These are phyloP conservation scores for Phengaris alcon DNA, from an alignment of 2,888 invertebrate species.

Conservation along the genomic window DNA sequence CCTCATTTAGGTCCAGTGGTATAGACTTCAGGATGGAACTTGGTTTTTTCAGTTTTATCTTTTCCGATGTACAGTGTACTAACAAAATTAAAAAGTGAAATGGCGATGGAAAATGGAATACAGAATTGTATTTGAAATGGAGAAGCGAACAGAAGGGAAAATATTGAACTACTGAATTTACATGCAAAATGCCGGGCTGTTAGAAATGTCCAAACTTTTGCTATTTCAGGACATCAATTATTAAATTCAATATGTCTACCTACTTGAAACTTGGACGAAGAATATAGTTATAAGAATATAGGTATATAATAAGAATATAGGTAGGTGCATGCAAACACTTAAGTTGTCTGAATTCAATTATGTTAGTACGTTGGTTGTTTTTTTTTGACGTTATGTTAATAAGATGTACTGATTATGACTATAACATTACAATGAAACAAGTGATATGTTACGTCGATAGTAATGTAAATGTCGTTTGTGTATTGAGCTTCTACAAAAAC, in stretches of 20 bases:
- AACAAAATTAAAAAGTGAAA: constrained; percentile 2
- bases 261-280: not conserved
- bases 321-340: not conserved
- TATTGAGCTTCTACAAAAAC: no score
- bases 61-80: no score
- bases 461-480: no score
- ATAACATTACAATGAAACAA: no score
- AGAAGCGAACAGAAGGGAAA: not conserved
- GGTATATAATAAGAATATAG: not conserved
- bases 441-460: no score
- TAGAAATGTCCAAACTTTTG: not conserved
- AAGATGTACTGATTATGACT: no score
- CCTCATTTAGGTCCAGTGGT: no score
- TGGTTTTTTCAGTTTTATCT: no score
- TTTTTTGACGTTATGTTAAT: no score
- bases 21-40: no score
- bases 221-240: constrained; percentile 2
- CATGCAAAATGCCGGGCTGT: not conserved
- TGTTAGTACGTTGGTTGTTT: no score
- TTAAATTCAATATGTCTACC: not conserved
- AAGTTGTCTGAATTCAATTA: not conserved
- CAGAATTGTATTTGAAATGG: not conserved
- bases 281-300: no score
- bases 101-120: not conserved
- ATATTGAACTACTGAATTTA: not conserved